Evolutionary conservation across 1,140 invertebrate genomes (phyloP).

Genomic region (Diabrotica undecimpunctata): DNA sequence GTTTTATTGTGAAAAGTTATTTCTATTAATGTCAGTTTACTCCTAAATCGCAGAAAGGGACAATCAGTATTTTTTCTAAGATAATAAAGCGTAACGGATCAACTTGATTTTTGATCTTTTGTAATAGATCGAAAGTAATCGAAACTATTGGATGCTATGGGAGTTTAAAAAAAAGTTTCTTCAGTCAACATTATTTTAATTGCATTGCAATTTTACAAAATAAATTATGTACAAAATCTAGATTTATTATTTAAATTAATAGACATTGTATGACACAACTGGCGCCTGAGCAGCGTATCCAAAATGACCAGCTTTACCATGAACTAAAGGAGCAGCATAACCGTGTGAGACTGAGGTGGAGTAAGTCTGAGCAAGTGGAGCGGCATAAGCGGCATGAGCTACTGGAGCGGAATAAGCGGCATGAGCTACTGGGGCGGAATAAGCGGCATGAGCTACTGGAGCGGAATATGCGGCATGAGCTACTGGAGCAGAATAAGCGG

Average conservation of each 20-base stretch:
- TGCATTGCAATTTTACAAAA: background rate
- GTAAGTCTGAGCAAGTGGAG: constrained; percentile 29
- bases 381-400: constrained; percentile 9
- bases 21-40: too few species aligned
- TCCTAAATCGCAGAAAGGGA: too few species aligned
- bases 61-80: too few species aligned
- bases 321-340: background rate
- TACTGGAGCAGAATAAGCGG: background rate
- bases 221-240: background rate
- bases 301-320: background rate
- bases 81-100: too few species aligned
- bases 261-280: background rate
- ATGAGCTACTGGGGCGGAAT: background rate
- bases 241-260: background rate
- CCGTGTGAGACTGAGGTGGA: background rate
- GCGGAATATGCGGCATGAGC: constrained; percentile 10
- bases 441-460: constrained; percentile 33
- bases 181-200: background rate
- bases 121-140: too few species aligned
- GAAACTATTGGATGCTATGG: too few species aligned
- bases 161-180: too few species aligned
- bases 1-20: too few species aligned
- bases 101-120: too few species aligned
- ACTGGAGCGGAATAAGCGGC: background rate
- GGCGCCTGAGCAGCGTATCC: background rate